Evolutionary conservation across 2,113 vertebrate genomes (phyloP).

Genomic region (Tapirus terrestris): DNA sequence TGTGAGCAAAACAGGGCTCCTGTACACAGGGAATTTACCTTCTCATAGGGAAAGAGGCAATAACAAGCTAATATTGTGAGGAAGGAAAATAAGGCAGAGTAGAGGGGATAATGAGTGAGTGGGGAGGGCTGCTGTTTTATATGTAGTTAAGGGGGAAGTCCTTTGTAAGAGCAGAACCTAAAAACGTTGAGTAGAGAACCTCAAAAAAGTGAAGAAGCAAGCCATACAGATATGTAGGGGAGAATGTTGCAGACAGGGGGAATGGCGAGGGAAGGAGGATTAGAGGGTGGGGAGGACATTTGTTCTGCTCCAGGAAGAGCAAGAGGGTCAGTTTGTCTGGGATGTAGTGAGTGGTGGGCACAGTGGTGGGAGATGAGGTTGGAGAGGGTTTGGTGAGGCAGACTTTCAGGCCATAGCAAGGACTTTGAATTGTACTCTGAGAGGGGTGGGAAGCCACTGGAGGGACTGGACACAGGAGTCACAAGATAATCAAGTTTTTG

Average conservation of each 20-base stretch:
- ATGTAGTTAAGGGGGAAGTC: not conserved
- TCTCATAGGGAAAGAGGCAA: not conserved
- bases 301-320: not conserved
- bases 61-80: not conserved
- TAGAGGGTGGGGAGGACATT: fast-evolving
- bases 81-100: not conserved
- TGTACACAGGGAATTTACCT: not conserved
- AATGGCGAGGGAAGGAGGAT: not conserved
- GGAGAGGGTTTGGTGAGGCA: not conserved
- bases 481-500: not conserved
- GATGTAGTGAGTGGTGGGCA: not conserved
- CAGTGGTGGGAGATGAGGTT: not conserved
- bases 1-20: not conserved
- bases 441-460: not conserved
- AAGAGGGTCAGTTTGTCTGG: not conserved
- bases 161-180: not conserved
- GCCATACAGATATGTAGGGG: not conserved
- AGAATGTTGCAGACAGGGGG: not conserved
- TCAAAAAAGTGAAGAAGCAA: not conserved
- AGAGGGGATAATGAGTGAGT: not conserved
- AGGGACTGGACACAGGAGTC: not conserved
- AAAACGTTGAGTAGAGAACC: not conserved
- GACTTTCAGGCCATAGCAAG: not conserved
- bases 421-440: not conserved
- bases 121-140: not conserved